These are phyloP conservation scores for Limenitis camilla DNA, from an alignment of 2,888 invertebrate species.

Conservation along the genomic window DNA sequence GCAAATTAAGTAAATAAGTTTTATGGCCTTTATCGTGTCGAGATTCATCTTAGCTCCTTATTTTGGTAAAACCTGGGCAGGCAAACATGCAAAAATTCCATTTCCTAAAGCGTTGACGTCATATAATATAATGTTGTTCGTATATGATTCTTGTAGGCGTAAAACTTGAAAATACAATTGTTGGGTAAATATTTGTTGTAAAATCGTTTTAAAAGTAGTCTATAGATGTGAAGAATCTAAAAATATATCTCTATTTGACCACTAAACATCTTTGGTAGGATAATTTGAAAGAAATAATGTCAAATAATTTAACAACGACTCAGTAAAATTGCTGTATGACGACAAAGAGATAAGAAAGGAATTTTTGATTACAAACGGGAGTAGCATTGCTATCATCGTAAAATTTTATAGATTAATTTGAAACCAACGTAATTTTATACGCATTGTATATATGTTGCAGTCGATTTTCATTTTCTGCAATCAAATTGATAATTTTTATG, in stretches of 20 bases:
- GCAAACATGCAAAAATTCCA: slow-evolving; percentile 42
- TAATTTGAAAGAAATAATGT: no score
- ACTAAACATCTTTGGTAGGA: neutral
- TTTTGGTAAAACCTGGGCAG: slow-evolving; percentile 30
- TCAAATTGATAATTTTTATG: neutral
- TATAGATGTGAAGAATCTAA: no score
- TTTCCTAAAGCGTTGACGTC: slow-evolving; percentile 27
- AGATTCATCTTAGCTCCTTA: slow-evolving; percentile 48
- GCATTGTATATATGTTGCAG: slow-evolving; percentile 33
- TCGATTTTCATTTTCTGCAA: neutral
- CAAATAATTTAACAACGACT: slow-evolving; percentile 30
- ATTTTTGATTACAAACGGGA: slow-evolving; percentile 68
- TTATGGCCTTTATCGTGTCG: slow-evolving; percentile 37
- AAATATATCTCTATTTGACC: no score
- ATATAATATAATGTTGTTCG: neutral
- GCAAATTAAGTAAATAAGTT: slow-evolving; percentile 50
- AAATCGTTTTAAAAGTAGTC: no score
- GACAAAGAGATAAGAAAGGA: slow-evolving; percentile 58
- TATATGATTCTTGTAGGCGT: neutral
- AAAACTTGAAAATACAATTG: neutral
- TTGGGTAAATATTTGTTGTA: no score
- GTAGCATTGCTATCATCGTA: slow-evolving; percentile 55
- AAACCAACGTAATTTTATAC: slow-evolving; percentile 54
- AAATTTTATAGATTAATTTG: slow-evolving; percentile 57
- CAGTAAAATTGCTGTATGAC: slow-evolving; percentile 50